Percentiles rank a stretch among this genome's conserved stretches.
phyloP scores from a whole-genome alignment of 2,113 vertebrate species.

The Zosterops pallidus region DNA sequence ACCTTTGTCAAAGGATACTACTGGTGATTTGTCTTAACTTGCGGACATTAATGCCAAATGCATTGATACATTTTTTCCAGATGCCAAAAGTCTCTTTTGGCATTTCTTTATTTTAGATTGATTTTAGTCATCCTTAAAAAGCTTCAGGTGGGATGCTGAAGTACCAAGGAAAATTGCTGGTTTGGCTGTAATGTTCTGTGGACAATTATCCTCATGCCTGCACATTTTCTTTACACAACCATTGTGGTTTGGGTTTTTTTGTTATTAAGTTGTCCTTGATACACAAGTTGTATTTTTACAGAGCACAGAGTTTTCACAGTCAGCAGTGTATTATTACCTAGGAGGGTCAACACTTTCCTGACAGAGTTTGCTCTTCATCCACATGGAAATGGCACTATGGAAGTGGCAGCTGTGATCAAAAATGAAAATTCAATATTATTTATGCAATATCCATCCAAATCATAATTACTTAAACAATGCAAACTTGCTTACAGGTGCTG shows the following conservation, averaged over 20 bases:
- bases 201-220: not conserved
- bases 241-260: not conserved
- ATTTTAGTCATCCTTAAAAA: not conserved
- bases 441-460: constrained; percentile 31
- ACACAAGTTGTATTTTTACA: not conserved
- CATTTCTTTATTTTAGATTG: not conserved
- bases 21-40: not conserved
- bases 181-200: not conserved
- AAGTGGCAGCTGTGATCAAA: constrained; percentile 18
- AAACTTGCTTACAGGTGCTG: constrained; percentile 21
- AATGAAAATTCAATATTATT: not conserved
- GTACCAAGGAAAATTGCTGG: not conserved
- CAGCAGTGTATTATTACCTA: constrained; percentile 16
- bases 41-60: not conserved
- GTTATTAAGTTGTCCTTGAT: not conserved
- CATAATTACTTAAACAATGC: constrained; percentile 21
- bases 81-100: not conserved
- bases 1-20: not conserved
- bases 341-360: constrained; percentile 31
- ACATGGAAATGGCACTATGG: constrained; percentile 10
- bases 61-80: not conserved
- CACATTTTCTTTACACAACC: not conserved
- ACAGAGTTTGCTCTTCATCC: constrained; percentile 28
- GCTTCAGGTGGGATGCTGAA: not conserved
- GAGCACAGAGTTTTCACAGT: not conserved